Conservation (phyloP, 2,888 invertebrate genomes). For the Lasioglossum malachurum region DNA sequence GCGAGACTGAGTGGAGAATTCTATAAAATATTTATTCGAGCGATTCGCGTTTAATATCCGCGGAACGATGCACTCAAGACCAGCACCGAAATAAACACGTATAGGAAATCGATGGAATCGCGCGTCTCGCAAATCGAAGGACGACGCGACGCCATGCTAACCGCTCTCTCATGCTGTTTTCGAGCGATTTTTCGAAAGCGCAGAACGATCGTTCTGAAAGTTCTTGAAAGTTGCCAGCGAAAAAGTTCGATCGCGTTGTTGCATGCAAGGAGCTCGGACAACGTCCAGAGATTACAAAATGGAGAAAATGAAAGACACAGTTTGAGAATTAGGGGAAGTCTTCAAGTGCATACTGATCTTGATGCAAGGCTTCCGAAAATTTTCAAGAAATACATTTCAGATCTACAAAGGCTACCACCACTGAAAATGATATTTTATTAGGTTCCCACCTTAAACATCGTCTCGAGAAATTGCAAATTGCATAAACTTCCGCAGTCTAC, state of each 20-base stretch:
- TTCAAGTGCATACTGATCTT: not conserved
- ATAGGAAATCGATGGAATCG: conserved; percentile 23
- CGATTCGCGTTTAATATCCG: not conserved
- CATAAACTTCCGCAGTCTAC: not conserved
- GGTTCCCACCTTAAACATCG: too few relatives aligned
- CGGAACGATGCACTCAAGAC: not conserved
- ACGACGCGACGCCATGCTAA: not conserved
- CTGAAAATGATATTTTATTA: too few relatives aligned
- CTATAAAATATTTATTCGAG: conserved; percentile 10
- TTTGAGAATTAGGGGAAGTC: not conserved
- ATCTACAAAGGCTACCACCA: too few relatives aligned
- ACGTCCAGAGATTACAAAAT: too few relatives aligned
- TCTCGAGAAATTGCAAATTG: too few relatives aligned
- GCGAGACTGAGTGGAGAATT: not conserved
- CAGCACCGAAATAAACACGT: conserved; percentile 15
- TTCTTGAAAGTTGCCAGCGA: not conserved
- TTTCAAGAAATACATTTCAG: too few relatives aligned
- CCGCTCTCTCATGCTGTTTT: not conserved
- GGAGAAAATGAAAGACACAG: too few relatives aligned
- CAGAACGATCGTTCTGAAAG: not conserved
- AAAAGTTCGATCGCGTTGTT: not conserved
- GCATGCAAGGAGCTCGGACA: too few relatives aligned
- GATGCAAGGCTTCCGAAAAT: too few relatives aligned
- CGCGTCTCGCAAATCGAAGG: conserved; percentile 14
- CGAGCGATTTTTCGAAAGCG: conserved; percentile 15